Evolutionary conservation across 2,797 vertebrate species (phyloP).

Genomic region (Malurus splendens): DNA sequence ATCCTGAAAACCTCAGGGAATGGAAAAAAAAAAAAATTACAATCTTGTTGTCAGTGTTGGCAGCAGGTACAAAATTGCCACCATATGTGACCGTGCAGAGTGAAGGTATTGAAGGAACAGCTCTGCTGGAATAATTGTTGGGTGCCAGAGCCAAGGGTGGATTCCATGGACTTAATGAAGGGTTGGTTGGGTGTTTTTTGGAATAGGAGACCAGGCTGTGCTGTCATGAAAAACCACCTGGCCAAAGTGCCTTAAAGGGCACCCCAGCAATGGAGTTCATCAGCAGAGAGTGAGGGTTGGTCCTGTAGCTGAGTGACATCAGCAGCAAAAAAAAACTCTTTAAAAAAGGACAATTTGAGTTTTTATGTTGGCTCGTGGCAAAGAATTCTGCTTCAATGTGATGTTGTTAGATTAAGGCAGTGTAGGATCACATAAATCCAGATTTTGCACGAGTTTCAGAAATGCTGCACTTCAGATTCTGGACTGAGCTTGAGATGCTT

Average conservation of each 20-base stretch:
- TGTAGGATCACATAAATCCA: not conserved
- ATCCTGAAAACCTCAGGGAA: not conserved
- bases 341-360: not conserved
- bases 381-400: not conserved
- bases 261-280: accelerated
- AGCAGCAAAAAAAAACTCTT: not conserved
- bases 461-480: not conserved
- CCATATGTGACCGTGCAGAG: not conserved
- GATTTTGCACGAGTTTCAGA: not conserved
- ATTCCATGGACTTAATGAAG: not conserved
- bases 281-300: not conserved
- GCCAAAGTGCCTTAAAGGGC: not conserved
- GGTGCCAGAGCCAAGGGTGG: not conserved
- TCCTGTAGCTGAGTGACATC: not conserved
- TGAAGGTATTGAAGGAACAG: not conserved
- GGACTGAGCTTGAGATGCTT: not conserved
- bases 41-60: not conserved
- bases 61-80: not conserved
- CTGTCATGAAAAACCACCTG: not conserved
- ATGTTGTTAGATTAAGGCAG: not conserved
- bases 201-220: not conserved
- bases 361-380: not conserved
- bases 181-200: not conserved
- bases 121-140: not conserved
- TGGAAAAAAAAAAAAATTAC: not conserved